Base-by-base conservation (phyloP, 2,113 vertebrate species). In the Progne subis region DNA sequence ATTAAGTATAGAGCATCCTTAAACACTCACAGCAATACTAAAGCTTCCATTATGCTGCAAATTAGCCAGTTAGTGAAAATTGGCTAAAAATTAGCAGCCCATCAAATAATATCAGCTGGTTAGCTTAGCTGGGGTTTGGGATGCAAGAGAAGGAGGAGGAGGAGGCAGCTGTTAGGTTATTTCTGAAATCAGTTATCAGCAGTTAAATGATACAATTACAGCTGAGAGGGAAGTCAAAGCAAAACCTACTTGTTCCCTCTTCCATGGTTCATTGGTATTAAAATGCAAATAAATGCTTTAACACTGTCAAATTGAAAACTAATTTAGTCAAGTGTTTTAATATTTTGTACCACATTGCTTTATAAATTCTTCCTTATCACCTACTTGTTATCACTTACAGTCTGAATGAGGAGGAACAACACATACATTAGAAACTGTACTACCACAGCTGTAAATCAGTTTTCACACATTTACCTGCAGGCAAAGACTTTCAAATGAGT, bases 281-380 rank as follows among this genome's bases (percentile, higher is more conserved):
- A 92, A 94, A 95, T 37, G 59, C 82, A 94, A 95, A 95, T 46
- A 69, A 67, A 77, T 43, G 3, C 47, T n/a, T 86, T 81, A 86
- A 68, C 32, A 19, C 32, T 31, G 8, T 55, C 68, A 93, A 85
- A 77, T 13, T n/a, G 50, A 94, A 88, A 50, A 28, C 25, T 82
- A 76, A 92, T 61, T 86, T 37, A 74, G 47, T 61, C 43, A n/a
- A 56, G 46, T 67, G 10, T 43, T 83, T 80, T 39, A 82, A 4
- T 59, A 80, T 57, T 77, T 52, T 50, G 49, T 64, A 76, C 26
- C 12, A 37, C 29, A 28, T 2, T 50, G 43, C 71, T 82, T 77
- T 76, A 23, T 32, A 49, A 84, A 60, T 78, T 64, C 31, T 49
- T 52, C 67, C 21, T 65, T 50, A 64, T 23, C 75, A 72, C 26